Conservation (phyloP, 2,888 invertebrate species). For the Tenthredo distinguenda region DNA sequence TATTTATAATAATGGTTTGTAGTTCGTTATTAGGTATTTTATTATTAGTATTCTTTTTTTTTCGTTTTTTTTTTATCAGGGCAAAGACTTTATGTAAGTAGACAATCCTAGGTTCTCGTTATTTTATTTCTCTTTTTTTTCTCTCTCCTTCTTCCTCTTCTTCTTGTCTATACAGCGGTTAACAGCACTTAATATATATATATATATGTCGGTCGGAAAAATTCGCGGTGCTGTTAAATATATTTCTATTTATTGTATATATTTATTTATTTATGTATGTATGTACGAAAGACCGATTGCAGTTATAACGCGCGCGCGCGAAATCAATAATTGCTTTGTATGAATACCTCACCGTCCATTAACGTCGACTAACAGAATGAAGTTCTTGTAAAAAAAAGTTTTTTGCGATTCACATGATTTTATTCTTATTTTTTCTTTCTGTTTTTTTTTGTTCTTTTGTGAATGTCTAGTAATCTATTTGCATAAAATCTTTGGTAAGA, state of each 20-base stretch:
- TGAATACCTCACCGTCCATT: conserved; percentile 7
- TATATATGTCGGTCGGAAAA: conserved; percentile 12
- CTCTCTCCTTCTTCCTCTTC: background rate
- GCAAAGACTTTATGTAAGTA: conserved; percentile 73
- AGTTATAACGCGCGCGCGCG: background rate
- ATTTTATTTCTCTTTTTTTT: background rate
- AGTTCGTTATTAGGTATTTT: conserved; percentile 65
- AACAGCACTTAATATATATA: conserved; percentile 15
- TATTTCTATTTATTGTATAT: conserved; percentile 2
- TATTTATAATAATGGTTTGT: conserved; percentile 56
- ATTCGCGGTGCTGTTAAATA: conserved; percentile 4
- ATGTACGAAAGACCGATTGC: conserved; percentile 23
- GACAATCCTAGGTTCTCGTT: conserved; percentile 60
- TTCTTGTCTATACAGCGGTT: conserved; percentile 10
- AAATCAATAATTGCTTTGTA: background rate
- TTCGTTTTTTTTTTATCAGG: conserved; percentile 58
- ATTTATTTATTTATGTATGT: background rate
- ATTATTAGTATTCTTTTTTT: conserved; percentile 63
- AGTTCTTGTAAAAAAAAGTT: background rate
- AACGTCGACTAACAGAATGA: conserved; percentile 5
- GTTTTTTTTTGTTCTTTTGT: background rate
- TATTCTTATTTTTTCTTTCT: background rate
- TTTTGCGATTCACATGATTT: conserved; percentile 6
- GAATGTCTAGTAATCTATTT: conserved; percentile 63
- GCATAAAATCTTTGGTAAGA: conserved; percentile 70